These are phyloP conservation scores for Hypotaenidia okinawae DNA, from an alignment of 2,797 vertebrate genomes.

Conservation along the genomic window DNA sequence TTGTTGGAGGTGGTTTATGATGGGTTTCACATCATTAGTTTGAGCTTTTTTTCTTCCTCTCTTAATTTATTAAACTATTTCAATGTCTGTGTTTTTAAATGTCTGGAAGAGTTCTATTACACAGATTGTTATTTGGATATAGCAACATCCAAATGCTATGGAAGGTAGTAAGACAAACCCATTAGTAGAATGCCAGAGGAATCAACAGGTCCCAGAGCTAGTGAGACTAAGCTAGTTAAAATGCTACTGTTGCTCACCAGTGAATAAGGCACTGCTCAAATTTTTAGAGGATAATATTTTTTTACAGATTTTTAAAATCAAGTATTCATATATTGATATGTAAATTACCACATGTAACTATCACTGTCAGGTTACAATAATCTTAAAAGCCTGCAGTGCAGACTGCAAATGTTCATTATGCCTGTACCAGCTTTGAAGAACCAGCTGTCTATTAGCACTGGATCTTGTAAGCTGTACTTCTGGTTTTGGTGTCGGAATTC, in stretches of 20 bases:
- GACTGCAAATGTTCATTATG: background rate
- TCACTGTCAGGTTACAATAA: background rate
- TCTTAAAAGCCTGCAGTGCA: background rate
- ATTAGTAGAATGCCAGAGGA: background rate
- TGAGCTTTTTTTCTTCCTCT: background rate
- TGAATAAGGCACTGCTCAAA: background rate
- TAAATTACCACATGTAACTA: background rate
- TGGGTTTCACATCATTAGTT: background rate
- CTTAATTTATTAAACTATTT: background rate
- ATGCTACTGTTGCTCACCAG: background rate
- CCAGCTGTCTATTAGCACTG: background rate
- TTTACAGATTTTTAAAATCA: constrained; percentile 2
- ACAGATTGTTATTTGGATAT: background rate
- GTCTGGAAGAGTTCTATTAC: background rate
- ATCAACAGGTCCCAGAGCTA: background rate
- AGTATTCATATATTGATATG: background rate
- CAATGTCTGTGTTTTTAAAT: background rate
- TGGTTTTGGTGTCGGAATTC: background rate
- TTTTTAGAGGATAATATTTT: background rate
- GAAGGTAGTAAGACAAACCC: background rate
- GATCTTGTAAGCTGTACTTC: background rate
- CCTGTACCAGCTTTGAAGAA: background rate
- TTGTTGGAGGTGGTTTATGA: background rate
- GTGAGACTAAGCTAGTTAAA: background rate
- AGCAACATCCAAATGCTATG: background rate